Conservation (phyloP, 35 echinoderm and acorn worm genomes). For the Strongylocentrotus purpuratus region DNA sequence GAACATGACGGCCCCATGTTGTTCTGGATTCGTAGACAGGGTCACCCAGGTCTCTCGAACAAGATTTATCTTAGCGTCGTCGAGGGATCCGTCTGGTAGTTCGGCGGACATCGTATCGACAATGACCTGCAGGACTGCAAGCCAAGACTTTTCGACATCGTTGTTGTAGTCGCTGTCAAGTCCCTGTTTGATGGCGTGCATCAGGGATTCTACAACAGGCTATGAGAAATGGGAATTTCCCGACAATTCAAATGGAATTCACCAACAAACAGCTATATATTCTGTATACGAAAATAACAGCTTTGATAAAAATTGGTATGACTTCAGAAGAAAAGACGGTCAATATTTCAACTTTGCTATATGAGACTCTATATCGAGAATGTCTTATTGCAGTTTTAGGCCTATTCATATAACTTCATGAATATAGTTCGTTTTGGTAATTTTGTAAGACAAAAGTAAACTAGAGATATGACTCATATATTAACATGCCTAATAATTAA, state of each 20-base stretch:
- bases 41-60: slow-evolving; percentile 50
- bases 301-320: too few species aligned
- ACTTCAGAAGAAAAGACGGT: too few species aligned
- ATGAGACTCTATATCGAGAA: too few species aligned
- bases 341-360: too few species aligned
- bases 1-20: slow-evolving; percentile 54
- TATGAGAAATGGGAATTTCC: background rate
- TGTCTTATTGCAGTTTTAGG: too few species aligned
- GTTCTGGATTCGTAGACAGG: slow-evolving; percentile 32
- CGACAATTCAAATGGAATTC: background rate
- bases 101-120: slow-evolving; percentile 8
- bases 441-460: too few species aligned
- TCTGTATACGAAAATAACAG: too few species aligned
- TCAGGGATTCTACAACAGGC: background rate
- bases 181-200: slow-evolving; percentile 6
- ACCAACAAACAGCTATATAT: too few species aligned
- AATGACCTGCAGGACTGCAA: background rate
- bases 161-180: background rate
- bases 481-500: too few species aligned
- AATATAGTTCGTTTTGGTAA: too few species aligned
- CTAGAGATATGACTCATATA: too few species aligned
- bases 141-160: background rate
- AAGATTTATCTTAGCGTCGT: slow-evolving; percentile 9
- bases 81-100: background rate
- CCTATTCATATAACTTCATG: too few species aligned